Evolutionary conservation across 1,140 invertebrate species (phyloP).

Genomic region (Brachionus rotundiformis): DNA sequence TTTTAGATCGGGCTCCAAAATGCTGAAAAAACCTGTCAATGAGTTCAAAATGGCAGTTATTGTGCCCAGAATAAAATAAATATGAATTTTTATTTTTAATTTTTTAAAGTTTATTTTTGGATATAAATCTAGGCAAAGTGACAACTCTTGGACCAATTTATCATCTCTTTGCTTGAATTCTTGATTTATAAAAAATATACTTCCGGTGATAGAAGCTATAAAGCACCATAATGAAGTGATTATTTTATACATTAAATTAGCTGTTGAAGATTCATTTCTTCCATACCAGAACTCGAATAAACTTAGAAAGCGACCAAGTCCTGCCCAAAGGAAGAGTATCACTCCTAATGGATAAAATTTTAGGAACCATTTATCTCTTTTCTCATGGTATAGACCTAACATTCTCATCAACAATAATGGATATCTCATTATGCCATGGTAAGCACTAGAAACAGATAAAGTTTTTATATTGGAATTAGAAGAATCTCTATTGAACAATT

Average conservation of each 20-base stretch:
- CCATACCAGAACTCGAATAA: neutral
- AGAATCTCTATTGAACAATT: neutral
- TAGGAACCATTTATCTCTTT: neutral
- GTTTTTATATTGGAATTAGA: neutral
- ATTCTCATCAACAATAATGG: neutral
- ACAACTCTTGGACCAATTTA: neutral
- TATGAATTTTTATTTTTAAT: neutral
- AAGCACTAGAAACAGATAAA: neutral
- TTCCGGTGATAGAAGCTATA: neutral
- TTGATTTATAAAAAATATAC: slow-evolving; percentile 31
- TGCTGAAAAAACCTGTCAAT: neutral
- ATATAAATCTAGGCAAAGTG: neutral
- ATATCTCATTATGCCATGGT: neutral
- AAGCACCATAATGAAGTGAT: slow-evolving; percentile 9
- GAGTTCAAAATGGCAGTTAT: neutral
- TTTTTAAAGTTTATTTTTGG: neutral
- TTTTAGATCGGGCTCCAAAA: neutral
- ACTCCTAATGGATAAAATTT: neutral
- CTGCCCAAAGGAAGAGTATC: neutral
- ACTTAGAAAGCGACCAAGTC: neutral
- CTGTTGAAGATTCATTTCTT: neutral
- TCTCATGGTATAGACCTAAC: neutral
- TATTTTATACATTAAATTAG: neutral
- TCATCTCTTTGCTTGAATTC: neutral
- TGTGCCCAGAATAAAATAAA: neutral